Percentiles rank a stretch among this genome's conserved stretches.
Conservation (phyloP, 2,113 vertebrate species). For the Elachura formosa region DNA sequence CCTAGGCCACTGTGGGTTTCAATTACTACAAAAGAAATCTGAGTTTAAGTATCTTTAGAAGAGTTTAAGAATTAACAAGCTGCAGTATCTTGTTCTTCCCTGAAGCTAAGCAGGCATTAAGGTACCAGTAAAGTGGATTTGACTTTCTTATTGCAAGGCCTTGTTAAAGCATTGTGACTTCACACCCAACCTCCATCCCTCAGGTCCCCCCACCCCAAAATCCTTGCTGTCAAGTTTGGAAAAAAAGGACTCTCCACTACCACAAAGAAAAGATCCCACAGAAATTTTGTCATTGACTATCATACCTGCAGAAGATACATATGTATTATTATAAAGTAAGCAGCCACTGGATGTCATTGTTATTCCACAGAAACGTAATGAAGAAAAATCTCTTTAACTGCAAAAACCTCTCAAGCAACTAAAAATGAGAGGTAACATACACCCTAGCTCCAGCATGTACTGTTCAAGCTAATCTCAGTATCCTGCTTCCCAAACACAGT, state of each 20-base stretch:
- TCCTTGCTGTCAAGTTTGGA: neutral
- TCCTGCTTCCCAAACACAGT: neutral
- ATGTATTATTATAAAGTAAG: slow-evolving; percentile 39
- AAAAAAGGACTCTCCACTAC: neutral
- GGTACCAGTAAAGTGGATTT: neutral
- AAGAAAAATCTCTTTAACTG: neutral
- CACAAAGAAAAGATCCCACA: neutral
- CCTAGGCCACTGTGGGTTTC: neutral
- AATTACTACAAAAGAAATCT: neutral
- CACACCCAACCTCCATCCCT: neutral
- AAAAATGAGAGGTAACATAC: neutral
- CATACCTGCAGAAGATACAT: neutral
- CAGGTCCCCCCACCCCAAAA: neutral
- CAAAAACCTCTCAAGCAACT: neutral
- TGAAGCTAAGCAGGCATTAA: slow-evolving; percentile 12
- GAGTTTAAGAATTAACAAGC: slow-evolving; percentile 17
- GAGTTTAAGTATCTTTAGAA: neutral
- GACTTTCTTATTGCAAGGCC: neutral
- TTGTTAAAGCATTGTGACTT: neutral
- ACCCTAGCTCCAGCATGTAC: neutral
- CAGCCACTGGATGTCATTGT: slow-evolving; percentile 64
- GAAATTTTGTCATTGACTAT: neutral
- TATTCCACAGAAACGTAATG: slow-evolving; percentile 25
- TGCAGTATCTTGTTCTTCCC: neutral
- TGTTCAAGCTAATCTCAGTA: neutral